Conservation (phyloP, 2,888 invertebrate species). For the Drosophila nigricruria region DNA sequence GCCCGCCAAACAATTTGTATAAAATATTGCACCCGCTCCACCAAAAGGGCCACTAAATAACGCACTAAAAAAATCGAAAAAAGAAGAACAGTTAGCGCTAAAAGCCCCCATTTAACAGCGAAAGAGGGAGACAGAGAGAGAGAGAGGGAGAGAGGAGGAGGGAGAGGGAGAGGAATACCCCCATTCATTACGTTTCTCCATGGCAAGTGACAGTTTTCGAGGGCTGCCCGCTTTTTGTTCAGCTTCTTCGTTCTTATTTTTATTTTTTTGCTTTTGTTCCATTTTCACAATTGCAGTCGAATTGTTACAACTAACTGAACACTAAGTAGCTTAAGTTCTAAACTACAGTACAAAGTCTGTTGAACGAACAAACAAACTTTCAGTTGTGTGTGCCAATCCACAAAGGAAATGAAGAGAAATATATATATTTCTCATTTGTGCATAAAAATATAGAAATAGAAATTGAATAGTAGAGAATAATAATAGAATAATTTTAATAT, state of each 20-base stretch:
- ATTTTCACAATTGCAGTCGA: conserved; percentile 54
- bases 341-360: neutral
- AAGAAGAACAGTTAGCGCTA: conserved; percentile 25
- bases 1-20: conserved; percentile 68
- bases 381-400: neutral
- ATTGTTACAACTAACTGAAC: conserved; percentile 10
- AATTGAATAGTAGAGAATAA: neutral
- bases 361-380: neutral
- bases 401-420: neutral
- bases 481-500: neutral
- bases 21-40: conserved; percentile 76
- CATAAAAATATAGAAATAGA: neutral
- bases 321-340: conserved; percentile 4
- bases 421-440: neutral
- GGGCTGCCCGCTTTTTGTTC: conserved; percentile 1
- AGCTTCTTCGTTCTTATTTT: conserved; percentile 1
- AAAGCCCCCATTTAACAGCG: conserved; percentile 54
- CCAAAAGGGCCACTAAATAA: conserved; percentile 53
- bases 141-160: neutral
- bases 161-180: neutral
- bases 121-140: neutral
- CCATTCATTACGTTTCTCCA: conserved; percentile 13
- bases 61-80: conserved; percentile 22
- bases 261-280: conserved; percentile 3
- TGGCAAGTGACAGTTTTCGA: conserved; percentile 56